phyloP scores from a whole-genome alignment of 1,140 invertebrate genomes.

The Zaprionus davidi region DNA sequence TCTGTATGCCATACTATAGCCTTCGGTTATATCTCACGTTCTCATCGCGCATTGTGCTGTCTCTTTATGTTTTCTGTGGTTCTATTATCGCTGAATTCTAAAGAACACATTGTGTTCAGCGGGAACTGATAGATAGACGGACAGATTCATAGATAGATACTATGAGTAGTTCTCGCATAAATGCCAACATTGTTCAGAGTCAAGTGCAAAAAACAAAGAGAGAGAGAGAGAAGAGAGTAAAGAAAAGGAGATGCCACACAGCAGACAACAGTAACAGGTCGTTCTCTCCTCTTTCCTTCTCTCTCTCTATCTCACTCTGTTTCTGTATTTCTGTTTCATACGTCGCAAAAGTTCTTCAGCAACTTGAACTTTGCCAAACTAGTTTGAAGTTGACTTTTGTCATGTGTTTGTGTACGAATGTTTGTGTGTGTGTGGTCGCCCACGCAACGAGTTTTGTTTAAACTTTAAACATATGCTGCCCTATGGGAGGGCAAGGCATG shows the following conservation, averaged over 20 bases:
- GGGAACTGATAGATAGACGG: not conserved
- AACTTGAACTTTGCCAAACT: constrained; percentile 41
- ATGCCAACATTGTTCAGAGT: constrained; percentile 35
- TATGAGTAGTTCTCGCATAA: not conserved
- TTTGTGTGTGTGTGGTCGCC: constrained; percentile 9
- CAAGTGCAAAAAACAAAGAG: constrained; percentile 27
- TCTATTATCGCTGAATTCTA: constrained; percentile 12
- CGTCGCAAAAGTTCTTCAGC: constrained; percentile 30
- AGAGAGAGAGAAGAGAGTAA: not conserved
- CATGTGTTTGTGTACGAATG: not conserved
- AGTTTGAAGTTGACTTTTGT: constrained; percentile 37
- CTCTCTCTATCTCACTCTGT: not conserved
- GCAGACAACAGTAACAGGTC: constrained; percentile 4
- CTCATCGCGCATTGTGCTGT: not conserved
- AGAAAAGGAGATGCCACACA: constrained; percentile 17
- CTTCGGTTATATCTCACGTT: constrained; percentile 20
- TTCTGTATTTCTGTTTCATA: not conserved
- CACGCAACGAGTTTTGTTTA: constrained; percentile 11
- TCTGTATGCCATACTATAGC: not conserved
- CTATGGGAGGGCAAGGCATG: not conserved
- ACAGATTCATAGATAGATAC: constrained; percentile 9
- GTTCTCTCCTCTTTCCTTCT: not conserved
- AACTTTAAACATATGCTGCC: constrained; percentile 46
- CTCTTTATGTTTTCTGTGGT: not conserved
- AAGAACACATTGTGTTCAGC: constrained; percentile 20